These are phyloP conservation scores for Pristionchus fissidentatus DNA, from an alignment of 2,888 invertebrate genomes.

Conservation along the genomic window DNA sequence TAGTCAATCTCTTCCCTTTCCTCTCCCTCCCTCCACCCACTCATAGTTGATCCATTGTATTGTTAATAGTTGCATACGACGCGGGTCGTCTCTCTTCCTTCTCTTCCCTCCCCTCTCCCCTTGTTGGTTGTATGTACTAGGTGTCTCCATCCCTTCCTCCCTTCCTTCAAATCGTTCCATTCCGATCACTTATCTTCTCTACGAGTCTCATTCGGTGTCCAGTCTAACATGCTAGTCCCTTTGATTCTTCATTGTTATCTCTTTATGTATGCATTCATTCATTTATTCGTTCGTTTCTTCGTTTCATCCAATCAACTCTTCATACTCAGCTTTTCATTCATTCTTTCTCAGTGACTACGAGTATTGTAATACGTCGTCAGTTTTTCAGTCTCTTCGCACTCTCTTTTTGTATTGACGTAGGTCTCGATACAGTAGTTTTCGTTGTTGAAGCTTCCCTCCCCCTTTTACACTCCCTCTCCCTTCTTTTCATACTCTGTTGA, in stretches of 20 bases:
- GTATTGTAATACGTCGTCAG: background rate
- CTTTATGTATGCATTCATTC: constrained; percentile 26
- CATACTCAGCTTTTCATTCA: constrained; percentile 24
- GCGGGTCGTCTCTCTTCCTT: constrained; percentile 39
- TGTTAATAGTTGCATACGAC: constrained; percentile 22
- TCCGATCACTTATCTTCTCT: background rate
- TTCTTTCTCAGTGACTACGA: constrained; percentile 25
- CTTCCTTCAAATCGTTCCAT: background rate
- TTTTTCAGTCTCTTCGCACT: background rate
- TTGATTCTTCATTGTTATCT: constrained; percentile 11
- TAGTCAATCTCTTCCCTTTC: background rate
- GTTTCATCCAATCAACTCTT: background rate
- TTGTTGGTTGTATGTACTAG: constrained; percentile 14
- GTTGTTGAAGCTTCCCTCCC: constrained; percentile 2
- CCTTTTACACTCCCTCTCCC: background rate
- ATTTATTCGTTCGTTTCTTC: constrained; percentile 9
- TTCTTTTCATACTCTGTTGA: background rate
- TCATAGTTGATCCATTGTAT: background rate
- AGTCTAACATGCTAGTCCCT: background rate
- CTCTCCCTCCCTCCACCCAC: background rate
- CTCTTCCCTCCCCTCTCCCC: background rate
- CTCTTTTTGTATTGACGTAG: background rate
- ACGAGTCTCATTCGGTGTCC: constrained; percentile 27
- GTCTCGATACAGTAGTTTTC: too few relatives aligned
- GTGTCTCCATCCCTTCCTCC: background rate